phyloP scores from a whole-genome alignment of 2,113 vertebrate genomes.

The Lasiurus cinereus region DNA sequence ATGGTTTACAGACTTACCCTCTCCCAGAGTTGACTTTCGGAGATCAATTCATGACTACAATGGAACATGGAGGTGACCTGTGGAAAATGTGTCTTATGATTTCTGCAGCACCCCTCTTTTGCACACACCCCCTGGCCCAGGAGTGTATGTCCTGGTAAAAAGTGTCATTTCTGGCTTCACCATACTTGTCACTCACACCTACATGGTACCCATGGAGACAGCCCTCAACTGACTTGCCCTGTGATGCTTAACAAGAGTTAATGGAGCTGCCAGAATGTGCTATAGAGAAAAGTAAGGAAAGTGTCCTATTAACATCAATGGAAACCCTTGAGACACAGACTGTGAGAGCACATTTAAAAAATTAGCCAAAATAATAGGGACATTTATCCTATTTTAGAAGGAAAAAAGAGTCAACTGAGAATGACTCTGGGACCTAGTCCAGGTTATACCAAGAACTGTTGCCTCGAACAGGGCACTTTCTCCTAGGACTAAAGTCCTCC shows the following conservation, averaged over 20 bases:
- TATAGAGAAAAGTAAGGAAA: neutral
- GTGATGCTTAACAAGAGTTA: neutral
- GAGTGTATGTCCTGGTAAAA: neutral
- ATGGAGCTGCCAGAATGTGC: neutral
- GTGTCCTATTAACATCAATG: neutral
- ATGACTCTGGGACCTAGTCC: neutral
- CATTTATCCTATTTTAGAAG: neutral
- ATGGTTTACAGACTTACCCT: neutral
- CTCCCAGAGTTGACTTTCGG: neutral
- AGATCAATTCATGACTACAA: neutral
- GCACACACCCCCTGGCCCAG: neutral
- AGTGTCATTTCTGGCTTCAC: neutral
- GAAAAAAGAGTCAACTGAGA: neutral
- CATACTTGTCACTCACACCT: neutral
- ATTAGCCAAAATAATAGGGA: neutral
- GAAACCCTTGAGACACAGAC: slow-evolving; percentile 2
- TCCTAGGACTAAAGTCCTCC: neutral
- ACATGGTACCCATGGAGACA: neutral
- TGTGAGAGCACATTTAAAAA: neutral
- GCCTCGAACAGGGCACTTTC: neutral
- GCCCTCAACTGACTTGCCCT: neutral
- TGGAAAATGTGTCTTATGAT: neutral
- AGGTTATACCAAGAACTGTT: neutral
- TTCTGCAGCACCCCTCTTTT: neutral
- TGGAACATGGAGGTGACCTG: neutral